Evolutionary conservation across 2,113 vertebrate species (phyloP).

Genomic region (Athene cunicularia): DNA sequence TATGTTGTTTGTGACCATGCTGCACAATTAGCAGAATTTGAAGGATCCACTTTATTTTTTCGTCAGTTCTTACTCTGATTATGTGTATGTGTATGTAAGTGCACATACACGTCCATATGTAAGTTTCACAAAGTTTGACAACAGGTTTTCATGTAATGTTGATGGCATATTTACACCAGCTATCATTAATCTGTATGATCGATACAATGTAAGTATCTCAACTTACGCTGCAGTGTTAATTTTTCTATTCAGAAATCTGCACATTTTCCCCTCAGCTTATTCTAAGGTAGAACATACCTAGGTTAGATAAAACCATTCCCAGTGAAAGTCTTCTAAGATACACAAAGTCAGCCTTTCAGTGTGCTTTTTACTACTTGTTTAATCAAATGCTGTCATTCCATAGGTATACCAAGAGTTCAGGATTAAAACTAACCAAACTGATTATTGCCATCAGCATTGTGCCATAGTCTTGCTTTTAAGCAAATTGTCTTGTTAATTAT

Average conservation of each 20-base stretch:
- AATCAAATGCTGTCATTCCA: background rate
- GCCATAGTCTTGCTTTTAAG: background rate
- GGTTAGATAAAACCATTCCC: background rate
- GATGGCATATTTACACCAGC: background rate
- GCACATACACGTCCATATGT: too few relatives aligned
- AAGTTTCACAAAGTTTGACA: background rate
- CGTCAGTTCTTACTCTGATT: background rate
- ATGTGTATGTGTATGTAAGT: background rate
- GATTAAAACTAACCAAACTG: background rate
- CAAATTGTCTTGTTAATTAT: background rate
- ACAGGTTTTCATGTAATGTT: background rate
- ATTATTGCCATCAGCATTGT: background rate
- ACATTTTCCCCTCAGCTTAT: background rate
- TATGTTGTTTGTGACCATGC: background rate
- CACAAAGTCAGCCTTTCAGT: background rate
- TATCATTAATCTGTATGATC: background rate
- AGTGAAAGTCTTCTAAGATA: background rate
- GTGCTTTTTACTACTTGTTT: background rate
- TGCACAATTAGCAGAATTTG: background rate
- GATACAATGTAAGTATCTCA: background rate
- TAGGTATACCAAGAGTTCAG: background rate
- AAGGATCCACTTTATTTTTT: background rate
- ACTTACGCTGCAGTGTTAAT: fast-evolving
- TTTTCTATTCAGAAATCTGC: background rate
- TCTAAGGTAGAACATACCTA: background rate